phyloP scores from a whole-genome alignment of 2,113 vertebrate species.

The Larimichthys crocea region DNA sequence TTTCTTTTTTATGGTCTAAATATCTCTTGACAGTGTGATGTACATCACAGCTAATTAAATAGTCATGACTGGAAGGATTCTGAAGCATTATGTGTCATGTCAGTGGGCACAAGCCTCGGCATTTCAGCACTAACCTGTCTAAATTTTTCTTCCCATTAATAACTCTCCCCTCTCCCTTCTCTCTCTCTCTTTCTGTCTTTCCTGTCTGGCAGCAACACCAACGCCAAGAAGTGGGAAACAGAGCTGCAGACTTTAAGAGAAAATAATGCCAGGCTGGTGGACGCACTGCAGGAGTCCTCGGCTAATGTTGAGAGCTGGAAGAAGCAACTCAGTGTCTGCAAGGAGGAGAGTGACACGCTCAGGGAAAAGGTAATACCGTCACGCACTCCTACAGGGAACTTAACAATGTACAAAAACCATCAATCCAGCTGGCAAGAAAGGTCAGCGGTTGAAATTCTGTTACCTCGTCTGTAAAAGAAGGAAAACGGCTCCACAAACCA shows the following conservation, averaged over 20 bases:
- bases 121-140: constrained; percentile 41
- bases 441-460: background rate
- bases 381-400: constrained; percentile 18
- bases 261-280: constrained; percentile 90
- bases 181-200: constrained; percentile 13
- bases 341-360: constrained; percentile 92
- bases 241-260: constrained; percentile 94
- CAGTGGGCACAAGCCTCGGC: constrained; percentile 19
- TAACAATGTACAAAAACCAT: constrained; percentile 24
- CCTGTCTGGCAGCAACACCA: constrained; percentile 86
- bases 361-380: constrained; percentile 86
- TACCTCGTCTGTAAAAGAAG: constrained; percentile 1
- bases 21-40: constrained; percentile 11
- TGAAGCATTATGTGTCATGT: constrained; percentile 39
- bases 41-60: constrained; percentile 38
- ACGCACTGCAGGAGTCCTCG: constrained; percentile 91
- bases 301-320: constrained; percentile 96
- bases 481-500: background rate
- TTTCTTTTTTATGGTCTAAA: constrained; percentile 18
- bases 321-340: constrained; percentile 89
- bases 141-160: constrained; percentile 38
- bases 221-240: constrained; percentile 94
- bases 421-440: background rate
- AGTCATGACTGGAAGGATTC: constrained; percentile 29
- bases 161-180: constrained; percentile 21